phyloP scores from a whole-genome alignment of 2,113 vertebrate genomes.

The Dasyornis broadbenti region DNA sequence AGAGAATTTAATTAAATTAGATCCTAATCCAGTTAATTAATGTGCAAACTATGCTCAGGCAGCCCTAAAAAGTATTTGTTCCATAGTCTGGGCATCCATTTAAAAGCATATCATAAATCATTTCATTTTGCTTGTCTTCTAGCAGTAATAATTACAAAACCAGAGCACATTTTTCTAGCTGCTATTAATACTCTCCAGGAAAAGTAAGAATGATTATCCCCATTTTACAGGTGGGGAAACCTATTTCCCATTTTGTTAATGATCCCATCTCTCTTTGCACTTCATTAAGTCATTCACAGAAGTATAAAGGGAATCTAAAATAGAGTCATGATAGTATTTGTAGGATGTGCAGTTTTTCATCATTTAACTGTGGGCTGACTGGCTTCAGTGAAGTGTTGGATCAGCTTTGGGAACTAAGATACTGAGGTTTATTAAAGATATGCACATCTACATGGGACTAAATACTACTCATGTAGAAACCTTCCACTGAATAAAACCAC shows the following conservation, averaged over 20 bases:
- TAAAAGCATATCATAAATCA: conserved; percentile 40
- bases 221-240: conserved; percentile 36
- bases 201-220: conserved; percentile 47
- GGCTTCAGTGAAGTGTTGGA: neutral
- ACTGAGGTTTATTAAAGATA: neutral
- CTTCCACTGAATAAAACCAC: neutral
- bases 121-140: conserved; percentile 35
- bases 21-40: conserved; percentile 30
- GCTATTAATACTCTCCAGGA: conserved; percentile 31
- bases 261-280: conserved; percentile 4
- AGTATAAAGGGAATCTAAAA: conserved; percentile 13
- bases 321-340: neutral
- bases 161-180: conserved; percentile 8
- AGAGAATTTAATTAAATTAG: conserved; percentile 35
- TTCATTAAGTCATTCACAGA: conserved; percentile 23
- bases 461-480: neutral
- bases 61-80: conserved; percentile 23
- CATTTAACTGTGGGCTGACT: neutral
- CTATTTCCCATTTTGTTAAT: conserved; percentile 29
- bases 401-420: neutral
- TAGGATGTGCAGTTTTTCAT: neutral
- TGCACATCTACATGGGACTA: neutral
- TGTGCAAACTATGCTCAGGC: neutral
- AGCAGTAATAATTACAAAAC: conserved; percentile 39
- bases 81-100: conserved; percentile 6